Evolutionary conservation across 1,140 invertebrate genomes (phyloP), one percentile per base, ranked within the genome.

Genomic region (Rhopalosiphum maidis): DNA sequence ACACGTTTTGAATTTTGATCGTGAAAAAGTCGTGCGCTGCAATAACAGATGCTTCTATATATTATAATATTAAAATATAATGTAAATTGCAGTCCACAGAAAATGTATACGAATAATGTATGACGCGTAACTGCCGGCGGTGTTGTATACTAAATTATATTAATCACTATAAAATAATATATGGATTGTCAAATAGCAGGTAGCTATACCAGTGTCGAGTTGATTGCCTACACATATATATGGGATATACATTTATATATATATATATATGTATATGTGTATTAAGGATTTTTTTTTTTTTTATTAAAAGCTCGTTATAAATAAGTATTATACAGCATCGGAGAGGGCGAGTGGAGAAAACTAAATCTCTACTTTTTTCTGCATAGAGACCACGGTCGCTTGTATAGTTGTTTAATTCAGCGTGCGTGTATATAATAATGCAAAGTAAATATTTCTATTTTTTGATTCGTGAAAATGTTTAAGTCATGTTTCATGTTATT

Each of bases 1-100:
- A 77, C 60, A 77, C 60, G 30, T 77, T 77, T 77, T 77, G 60
- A 77, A 77, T 77, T 77, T 77, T 77, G 11, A 77, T 77, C 60
- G 5, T 77, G 15, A 77, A 77, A 60, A 77, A 77, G n/a, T 77
- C 60, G 30, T 77, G 60, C 30, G 30, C 15, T 18, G 60, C 30
- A 77, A 77, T 77, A n/a, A 77, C 60, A 35, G 60, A 77, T n/a
- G 60, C 60, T 77, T 77, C 8, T 77, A 77, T n/a, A 77, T 77
- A 77, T 77, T 77, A 77, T 77, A 51, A 51, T n/a, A n/a, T n/a
- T 54, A 54, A 54, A n/a, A 18, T 77, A 77, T 77, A 77, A 77
- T 77, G n/a, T 77, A 77, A n/a, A 77, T 18, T 2, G 30, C 30
- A 77, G 48, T 15, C 15, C 15, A 21, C 48, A 77, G 5, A n/a